Conservation (phyloP, 2,888 invertebrate species). For the Podabrus alpinus region DNA sequence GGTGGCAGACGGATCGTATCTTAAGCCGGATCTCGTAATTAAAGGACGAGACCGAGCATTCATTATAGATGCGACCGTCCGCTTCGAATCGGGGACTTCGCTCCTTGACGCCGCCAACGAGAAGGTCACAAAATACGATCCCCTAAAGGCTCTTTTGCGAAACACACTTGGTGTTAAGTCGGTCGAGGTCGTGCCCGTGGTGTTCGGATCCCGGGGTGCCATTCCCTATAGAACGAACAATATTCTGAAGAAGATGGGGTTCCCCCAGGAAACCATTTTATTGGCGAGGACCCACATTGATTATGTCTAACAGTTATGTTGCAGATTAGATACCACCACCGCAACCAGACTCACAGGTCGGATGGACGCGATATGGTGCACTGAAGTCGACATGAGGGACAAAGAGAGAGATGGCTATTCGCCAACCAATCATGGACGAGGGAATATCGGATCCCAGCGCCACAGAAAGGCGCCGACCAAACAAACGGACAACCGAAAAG, state of each 20-base stretch:
- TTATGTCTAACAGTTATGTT: background rate
- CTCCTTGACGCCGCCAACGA: background rate
- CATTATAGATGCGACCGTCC: background rate
- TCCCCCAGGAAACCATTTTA: background rate
- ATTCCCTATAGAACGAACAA: background rate
- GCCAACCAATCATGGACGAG: no score
- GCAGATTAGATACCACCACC: no score
- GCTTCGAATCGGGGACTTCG: background rate
- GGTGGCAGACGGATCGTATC: background rate
- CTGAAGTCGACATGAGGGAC: no score
- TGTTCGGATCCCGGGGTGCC: background rate
- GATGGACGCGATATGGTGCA: no score
- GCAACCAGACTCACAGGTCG: no score
- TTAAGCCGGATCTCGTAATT: background rate
- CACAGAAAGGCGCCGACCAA: no score
- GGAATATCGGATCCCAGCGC: no score
- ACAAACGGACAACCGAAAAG: no score
- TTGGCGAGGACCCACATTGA: background rate
- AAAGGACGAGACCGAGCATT: background rate
- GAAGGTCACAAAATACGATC: background rate
- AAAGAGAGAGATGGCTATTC: no score
- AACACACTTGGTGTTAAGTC: background rate
- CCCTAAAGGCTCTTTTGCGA: background rate
- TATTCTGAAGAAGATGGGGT: background rate
- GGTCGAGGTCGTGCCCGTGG: background rate